Base-by-base conservation (phyloP, 2,113 vertebrate genomes). In the Serilophus lunatus region DNA sequence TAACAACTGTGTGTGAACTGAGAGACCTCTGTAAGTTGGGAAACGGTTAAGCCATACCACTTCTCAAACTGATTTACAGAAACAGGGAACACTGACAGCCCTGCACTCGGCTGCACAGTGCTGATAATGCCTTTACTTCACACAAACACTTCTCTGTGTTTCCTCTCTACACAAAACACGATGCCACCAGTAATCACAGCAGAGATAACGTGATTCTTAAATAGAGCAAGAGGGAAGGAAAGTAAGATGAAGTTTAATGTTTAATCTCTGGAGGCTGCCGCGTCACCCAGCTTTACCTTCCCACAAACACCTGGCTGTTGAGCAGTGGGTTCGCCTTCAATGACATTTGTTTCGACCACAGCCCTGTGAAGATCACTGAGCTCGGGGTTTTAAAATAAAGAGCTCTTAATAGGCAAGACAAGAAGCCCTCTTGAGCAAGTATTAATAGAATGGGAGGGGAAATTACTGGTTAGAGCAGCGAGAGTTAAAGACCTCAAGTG, bases 261-360 rank as follows among this genome's bases (percentile, higher is more conserved):
- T 92, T 88, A 92, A 87, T 91, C 70, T 90, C 82, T 76, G 35
- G 85, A 82, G 86, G 84, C 87, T 94, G 51, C 89, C 2, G 17
- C 6, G 3, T 96, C 94, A 82, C 28, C 15, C 36, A 78, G 44
- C 31, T 96, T 84, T 92, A 35, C 90, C 96, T 97, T 96, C 90
- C 85, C 84, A 95, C 78, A 87, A 92, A 63, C 93, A 96, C 82
- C 94, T 97, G 94, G 93, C 96, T 92, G 82, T 61, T 60, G 72
- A 95, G 77, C 38, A 7, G 82, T 86, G 86, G 70, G 26, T 92
- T 95, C 66, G 75, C 94, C 91, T 97, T 96, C 91, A 90, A 6
- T 93, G 94, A 56, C 86, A 66, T 91, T 97, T 88, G 66, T 77
- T 97, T 96, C 65, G 44, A 93, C 97, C 96, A 86, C 75, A 97